Evolutionary conservation across 2,113 vertebrate species (phyloP).

Genomic region (Pica pica): DNA sequence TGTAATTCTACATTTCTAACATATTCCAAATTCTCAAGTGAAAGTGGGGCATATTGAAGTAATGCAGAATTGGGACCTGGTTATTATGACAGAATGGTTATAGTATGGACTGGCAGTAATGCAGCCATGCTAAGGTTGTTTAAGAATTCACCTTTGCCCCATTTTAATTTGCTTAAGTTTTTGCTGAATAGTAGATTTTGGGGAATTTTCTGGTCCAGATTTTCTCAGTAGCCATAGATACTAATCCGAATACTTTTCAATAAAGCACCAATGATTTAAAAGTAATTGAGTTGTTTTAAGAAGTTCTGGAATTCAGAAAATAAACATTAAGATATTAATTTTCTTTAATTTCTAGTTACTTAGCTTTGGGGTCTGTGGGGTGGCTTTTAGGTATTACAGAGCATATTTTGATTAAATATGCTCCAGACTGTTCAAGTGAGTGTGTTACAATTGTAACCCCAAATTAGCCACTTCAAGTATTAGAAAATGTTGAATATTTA

Average conservation of each 20-base stretch:
- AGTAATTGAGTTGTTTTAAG: neutral
- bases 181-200: neutral
- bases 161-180: neutral
- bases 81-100: neutral
- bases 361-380: neutral
- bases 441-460: neutral
- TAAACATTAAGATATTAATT: neutral
- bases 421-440: neutral
- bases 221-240: neutral
- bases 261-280: neutral
- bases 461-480: neutral
- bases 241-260: neutral
- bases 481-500: neutral
- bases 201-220: neutral
- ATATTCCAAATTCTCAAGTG: neutral
- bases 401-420: neutral
- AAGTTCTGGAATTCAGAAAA: neutral
- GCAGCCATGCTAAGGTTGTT: neutral
- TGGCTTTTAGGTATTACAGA: neutral
- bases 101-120: neutral
- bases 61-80: neutral
- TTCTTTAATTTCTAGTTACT: neutral
- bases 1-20: constrained; percentile 10
- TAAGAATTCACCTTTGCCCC: neutral
- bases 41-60: neutral